Evolutionary conservation across 2,797 vertebrate genomes (phyloP).

Genomic region (Podarcis lilfordi): DNA sequence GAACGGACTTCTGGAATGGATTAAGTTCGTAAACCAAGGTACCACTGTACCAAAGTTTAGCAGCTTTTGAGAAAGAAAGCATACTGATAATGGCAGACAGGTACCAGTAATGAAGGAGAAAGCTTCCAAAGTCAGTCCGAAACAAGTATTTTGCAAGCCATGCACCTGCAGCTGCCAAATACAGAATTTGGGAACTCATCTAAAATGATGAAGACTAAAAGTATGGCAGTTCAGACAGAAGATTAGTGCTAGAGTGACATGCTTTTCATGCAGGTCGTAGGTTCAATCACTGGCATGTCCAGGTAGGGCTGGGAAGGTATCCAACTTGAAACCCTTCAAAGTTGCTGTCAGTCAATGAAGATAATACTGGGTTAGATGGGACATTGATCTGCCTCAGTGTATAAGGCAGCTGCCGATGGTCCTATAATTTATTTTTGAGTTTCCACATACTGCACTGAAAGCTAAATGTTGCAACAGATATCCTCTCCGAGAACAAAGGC

Average conservation of each 20-base stretch:
- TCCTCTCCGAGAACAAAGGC: conserved; percentile 1
- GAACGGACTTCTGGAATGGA: too few species aligned
- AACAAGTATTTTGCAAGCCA: conserved; percentile 54
- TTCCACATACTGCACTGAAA: not conserved
- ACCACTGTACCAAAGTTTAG: not conserved
- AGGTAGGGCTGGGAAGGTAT: not conserved
- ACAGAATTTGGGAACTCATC: conserved; percentile 32
- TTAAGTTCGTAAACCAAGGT: too few species aligned
- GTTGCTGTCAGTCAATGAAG: not conserved
- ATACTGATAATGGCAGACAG: not conserved
- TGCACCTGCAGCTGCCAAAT: conserved; percentile 43
- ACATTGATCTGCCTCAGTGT: not conserved
- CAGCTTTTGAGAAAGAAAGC: conserved; percentile 30
- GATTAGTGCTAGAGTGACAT: not conserved
- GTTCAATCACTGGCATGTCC: not conserved
- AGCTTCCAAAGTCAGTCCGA: conserved; percentile 39
- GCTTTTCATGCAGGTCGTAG: not conserved
- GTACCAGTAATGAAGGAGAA: conserved; percentile 17
- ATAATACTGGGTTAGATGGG: not conserved
- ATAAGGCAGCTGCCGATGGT: not conserved
- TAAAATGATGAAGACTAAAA: conserved; percentile 29
- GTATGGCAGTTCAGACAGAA: not conserved
- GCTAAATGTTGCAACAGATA: conserved; percentile 2
- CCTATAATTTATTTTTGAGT: conserved; percentile 22
- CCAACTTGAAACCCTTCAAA: not conserved